Evolutionary conservation across 2,797 vertebrate genomes (phyloP).

Genomic region (Pogonophryne albipinna): DNA sequence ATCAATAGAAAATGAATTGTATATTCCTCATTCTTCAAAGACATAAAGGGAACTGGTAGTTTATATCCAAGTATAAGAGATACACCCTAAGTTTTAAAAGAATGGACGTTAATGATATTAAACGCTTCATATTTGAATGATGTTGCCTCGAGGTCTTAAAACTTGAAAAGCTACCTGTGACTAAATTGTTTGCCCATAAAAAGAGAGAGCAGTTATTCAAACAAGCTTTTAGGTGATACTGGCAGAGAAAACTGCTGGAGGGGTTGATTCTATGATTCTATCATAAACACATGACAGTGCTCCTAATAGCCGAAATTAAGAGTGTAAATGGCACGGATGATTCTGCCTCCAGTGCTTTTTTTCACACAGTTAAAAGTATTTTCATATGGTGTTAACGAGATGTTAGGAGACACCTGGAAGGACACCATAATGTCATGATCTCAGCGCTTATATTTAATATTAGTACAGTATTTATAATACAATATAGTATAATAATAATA

Average conservation of each 20-base stretch:
- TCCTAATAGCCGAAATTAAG: neutral
- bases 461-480: no score
- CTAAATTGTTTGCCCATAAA: conserved; percentile 24
- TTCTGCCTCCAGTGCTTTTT: neutral
- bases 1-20: neutral
- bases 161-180: conserved; percentile 22
- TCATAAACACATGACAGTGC: neutral
- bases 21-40: neutral
- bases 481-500: neutral
- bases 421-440: neutral
- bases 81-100: neutral
- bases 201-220: conserved; percentile 36
- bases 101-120: neutral
- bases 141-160: conserved; percentile 20
- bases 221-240: conserved; percentile 5
- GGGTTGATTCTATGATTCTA: conserved; percentile 2
- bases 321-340: neutral
- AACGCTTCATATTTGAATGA: neutral
- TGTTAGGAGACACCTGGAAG: neutral
- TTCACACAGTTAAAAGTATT: neutral
- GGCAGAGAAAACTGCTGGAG: neutral
- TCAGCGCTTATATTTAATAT: no score
- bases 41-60: neutral
- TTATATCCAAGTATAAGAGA: neutral
- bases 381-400: neutral